Base-by-base conservation (phyloP, 1,140 invertebrate species). In the Portunus trituberculatus region DNA sequence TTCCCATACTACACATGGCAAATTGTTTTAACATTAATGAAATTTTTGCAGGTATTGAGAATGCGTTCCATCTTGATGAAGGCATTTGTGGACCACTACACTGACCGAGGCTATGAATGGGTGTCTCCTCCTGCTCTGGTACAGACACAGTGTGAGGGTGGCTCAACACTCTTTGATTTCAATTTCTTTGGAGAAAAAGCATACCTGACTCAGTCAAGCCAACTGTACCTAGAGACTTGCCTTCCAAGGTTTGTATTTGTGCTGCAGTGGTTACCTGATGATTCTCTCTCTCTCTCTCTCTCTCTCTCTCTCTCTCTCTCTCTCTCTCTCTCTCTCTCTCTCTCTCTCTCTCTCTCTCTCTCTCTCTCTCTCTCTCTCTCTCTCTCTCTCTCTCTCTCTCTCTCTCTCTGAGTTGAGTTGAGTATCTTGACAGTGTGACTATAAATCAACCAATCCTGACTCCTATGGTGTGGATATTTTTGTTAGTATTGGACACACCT, bases 201-300 rank as follows among this genome's bases (percentile, higher is more conserved):
- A 1, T 99, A 98, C 97, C 97, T 99, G 32, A 99, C 99, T 0
- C 99, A 99, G 97, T 99, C 99, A 96, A 99, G 99, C 12, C 99
- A 99, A 97, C 97, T 99, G n/a, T 99, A 99, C 97, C 97, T 99
- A 96, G 99, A 99, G 97, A 99, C 99, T 0, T 99, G 98, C 96
- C 97, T 99, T 96, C 98, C 99, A 45, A 98, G 99, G 8, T 96
- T 59, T 20, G 52, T 59, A 12, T 59, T 20, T 14, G 52, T 59
- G 39, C 39, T 39, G 39, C 6, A 39, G 39, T 39, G 39, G 39
- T 2, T 39, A 39, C 39, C 39, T 39, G 39, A 39, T 39, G 39
- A 39, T 59, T 59, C 52, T 59, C 52, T 59, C 52, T 59, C 52
- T 59, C 52, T 59, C 52, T 59, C 52, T 59, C 52, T 39, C 39